These are phyloP conservation scores for Achlya flavicornis DNA, from an alignment of 2,888 invertebrate genomes.

Conservation along the genomic window DNA sequence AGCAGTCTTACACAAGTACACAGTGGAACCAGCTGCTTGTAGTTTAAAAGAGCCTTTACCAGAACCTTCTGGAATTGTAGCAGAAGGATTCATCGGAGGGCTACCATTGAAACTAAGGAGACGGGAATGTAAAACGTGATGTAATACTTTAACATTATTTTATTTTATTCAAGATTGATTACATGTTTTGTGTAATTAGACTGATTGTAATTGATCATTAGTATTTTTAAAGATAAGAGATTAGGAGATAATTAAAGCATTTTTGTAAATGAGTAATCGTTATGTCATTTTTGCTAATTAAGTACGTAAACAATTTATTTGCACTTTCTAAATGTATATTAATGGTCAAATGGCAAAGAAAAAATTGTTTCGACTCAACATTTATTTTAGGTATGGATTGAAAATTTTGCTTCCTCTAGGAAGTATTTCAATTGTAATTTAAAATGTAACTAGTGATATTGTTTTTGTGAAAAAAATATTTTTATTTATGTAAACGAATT, in stretches of 20 bases:
- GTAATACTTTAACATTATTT: slow-evolving; percentile 1
- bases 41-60: slow-evolving; percentile 51
- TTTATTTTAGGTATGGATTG: too few relatives aligned
- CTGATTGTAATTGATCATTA: not conserved
- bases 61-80: slow-evolving; percentile 60
- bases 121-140: slow-evolving; percentile 29
- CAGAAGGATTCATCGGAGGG: slow-evolving; percentile 63
- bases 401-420: too few relatives aligned
- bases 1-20: slow-evolving; percentile 56
- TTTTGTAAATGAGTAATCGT: not conserved
- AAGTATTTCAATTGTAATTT: too few relatives aligned
- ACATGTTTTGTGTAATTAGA: slow-evolving; percentile 9
- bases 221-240: not conserved
- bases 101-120: slow-evolving; percentile 58
- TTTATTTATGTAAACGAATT: too few relatives aligned
- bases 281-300: not conserved
- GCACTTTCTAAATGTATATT: too few relatives aligned
- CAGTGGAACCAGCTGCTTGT: slow-evolving; percentile 62
- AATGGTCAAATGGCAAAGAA: too few relatives aligned
- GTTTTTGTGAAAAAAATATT: too few relatives aligned
- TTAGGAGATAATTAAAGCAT: not conserved
- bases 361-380: too few relatives aligned
- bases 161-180: not conserved
- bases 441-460: too few relatives aligned
- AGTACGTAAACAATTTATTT: too few relatives aligned